phyloP scores from a whole-genome alignment of 2,113 vertebrate genomes.

The Heptranchias perlo region DNA sequence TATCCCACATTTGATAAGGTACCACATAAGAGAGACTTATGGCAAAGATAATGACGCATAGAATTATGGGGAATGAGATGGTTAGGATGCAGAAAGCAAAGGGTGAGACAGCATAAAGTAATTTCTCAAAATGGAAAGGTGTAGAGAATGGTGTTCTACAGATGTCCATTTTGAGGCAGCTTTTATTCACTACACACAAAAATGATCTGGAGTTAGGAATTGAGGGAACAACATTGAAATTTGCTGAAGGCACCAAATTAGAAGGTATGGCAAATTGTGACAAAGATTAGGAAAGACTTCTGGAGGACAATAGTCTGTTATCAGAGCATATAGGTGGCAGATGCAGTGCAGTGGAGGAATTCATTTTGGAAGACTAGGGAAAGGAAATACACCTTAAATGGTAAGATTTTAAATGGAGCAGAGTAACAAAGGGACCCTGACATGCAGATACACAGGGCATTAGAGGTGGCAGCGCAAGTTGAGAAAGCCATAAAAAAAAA shows the following conservation, averaged over 20 bases:
- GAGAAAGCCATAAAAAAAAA: not conserved
- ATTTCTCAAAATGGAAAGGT: not conserved
- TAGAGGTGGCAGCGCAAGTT: not conserved
- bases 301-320: not conserved
- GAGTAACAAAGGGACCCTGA: no score
- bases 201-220: not conserved
- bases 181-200: not conserved
- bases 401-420: no score
- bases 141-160: not conserved
- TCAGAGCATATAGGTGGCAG: not conserved
- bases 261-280: not conserved
- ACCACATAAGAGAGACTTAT: conserved; percentile 10
- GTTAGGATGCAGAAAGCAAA: not conserved
- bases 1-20: not conserved
- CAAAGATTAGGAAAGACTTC: not conserved
- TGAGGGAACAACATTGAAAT: not conserved
- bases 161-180: not conserved
- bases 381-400: not conserved
- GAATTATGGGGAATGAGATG: not conserved
- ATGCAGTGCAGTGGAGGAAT: not conserved
- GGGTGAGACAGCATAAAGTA: not conserved
- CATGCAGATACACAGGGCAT: not conserved
- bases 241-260: not conserved
- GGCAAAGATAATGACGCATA: not conserved
- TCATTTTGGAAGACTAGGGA: not conserved